A percentile compares a stretch with the other conserved stretches of the same genome.
Conservation (phyloP, 2,113 vertebrate species). For the Sterrhoptilus dennistouni region DNA sequence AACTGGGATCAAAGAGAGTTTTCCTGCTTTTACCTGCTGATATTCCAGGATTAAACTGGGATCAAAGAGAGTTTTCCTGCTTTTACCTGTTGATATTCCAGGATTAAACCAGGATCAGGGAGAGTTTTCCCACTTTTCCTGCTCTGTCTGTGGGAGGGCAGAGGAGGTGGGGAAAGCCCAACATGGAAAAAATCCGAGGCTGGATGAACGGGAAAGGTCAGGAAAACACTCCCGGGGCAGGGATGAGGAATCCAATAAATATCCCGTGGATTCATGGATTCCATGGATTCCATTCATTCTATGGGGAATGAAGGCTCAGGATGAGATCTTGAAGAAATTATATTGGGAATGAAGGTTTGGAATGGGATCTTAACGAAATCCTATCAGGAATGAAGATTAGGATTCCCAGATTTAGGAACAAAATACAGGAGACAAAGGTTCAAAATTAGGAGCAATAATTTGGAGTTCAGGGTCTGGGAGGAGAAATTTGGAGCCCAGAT, state of each 20-base stretch:
- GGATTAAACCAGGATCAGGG: conserved; percentile 59
- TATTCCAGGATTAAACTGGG: conserved; percentile 58
- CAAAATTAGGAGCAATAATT: too few relatives aligned
- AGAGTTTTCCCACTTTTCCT: background rate
- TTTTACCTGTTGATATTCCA: conserved; percentile 72
- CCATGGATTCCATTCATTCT: too few relatives aligned
- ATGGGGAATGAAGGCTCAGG: too few relatives aligned
- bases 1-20: conserved; percentile 30
- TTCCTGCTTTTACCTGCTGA: conserved; percentile 68
- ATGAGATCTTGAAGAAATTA: too few relatives aligned
- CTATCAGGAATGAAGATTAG: background rate
- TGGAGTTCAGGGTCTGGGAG: too few relatives aligned
- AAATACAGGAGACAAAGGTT: too few relatives aligned
- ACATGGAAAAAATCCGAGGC: background rate
- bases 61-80: background rate
- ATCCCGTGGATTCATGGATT: too few relatives aligned
- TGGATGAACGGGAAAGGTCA: background rate
- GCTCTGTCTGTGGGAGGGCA: background rate
- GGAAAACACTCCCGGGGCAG: background rate
- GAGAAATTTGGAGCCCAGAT: too few relatives aligned
- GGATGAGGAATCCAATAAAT: background rate
- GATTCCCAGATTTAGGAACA: too few relatives aligned
- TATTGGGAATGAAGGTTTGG: too few relatives aligned
- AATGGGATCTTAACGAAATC: background rate
- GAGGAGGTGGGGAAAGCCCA: fast-evolving